phyloP scores from a whole-genome alignment of 2,797 vertebrate species.

The Sebastiscus tertius region DNA sequence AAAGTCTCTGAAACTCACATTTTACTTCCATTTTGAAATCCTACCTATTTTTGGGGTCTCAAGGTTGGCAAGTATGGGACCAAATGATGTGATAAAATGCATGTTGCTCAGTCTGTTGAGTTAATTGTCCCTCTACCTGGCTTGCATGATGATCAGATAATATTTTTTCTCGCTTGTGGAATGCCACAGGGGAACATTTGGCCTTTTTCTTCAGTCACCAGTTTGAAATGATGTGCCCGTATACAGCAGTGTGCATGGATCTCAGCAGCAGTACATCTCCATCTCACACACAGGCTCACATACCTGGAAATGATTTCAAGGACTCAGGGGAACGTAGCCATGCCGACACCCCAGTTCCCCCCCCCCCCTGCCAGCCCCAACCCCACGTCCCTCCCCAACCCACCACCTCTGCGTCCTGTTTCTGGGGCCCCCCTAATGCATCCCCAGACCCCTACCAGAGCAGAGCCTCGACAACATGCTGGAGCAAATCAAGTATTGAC shows the following conservation, averaged over 20 bases:
- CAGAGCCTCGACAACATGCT: constrained; percentile 86
- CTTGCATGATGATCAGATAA: constrained; percentile 79
- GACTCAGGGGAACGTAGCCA: constrained; percentile 41
- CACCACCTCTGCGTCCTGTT: constrained; percentile 54
- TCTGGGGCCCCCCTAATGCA: constrained; percentile 87
- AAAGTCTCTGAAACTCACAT: no score
- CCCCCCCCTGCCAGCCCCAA: neutral
- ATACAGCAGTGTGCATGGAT: constrained; percentile 11
- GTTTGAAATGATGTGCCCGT: constrained; percentile 42
- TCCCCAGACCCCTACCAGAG: constrained; percentile 89
- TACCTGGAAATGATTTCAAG: constrained; percentile 59
- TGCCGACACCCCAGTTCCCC: constrained; percentile 23
- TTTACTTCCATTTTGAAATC: no score
- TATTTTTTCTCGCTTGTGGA: constrained; percentile 68
- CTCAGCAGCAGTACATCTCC: constrained; percentile 28
- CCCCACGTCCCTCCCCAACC: constrained; percentile 2
- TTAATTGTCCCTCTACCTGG: constrained; percentile 73
- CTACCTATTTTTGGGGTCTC: no score
- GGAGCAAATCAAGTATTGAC: constrained; percentile 97
- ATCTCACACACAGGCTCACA: constrained; percentile 17
- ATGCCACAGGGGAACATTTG: constrained; percentile 40
- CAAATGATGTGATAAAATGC: constrained; percentile 33
- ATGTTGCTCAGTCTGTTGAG: constrained; percentile 36
- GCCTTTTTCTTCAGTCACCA: constrained; percentile 24
- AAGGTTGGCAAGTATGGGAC: neutral